Evolutionary conservation across 2,113 vertebrate genomes (phyloP).

Genomic region (Hemiprocne comata): DNA sequence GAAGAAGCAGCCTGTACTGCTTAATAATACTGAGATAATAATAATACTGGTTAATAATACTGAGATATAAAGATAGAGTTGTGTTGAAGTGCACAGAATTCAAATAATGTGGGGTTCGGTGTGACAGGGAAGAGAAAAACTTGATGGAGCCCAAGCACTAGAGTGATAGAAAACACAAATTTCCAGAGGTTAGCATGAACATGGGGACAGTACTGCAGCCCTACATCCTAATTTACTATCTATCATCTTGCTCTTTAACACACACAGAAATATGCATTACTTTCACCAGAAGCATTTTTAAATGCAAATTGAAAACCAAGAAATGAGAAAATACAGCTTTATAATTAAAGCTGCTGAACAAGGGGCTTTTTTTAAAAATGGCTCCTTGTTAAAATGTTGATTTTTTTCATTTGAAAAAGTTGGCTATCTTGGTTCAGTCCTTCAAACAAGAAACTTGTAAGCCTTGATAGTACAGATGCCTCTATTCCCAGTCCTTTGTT

Average conservation of each 20-base stretch:
- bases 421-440: not conserved
- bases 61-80: not conserved
- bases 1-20: not conserved
- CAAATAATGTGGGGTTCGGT: not conserved
- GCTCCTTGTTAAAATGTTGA: not conserved
- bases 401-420: not conserved
- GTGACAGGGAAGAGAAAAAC: not conserved
- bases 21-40: not conserved
- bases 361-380: not conserved
- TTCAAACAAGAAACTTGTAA: not conserved
- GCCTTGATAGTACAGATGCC: not conserved
- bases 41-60: not conserved
- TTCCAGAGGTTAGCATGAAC: not conserved
- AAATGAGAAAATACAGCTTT: not conserved
- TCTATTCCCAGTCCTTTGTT: not conserved
- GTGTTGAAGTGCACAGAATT: not conserved
- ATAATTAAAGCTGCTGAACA: not conserved
- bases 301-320: not conserved
- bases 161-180: not conserved
- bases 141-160: not conserved
- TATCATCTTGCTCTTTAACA: not conserved
- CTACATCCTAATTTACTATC: not conserved
- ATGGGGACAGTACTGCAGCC: not conserved
- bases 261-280: not conserved
- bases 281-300: not conserved